A percentile compares a stretch with the other conserved stretches of the same genome.
These are phyloP conservation scores for Oophaga pumilio DNA, from an alignment of 2,113 vertebrate genomes.

Conservation along the genomic window DNA sequence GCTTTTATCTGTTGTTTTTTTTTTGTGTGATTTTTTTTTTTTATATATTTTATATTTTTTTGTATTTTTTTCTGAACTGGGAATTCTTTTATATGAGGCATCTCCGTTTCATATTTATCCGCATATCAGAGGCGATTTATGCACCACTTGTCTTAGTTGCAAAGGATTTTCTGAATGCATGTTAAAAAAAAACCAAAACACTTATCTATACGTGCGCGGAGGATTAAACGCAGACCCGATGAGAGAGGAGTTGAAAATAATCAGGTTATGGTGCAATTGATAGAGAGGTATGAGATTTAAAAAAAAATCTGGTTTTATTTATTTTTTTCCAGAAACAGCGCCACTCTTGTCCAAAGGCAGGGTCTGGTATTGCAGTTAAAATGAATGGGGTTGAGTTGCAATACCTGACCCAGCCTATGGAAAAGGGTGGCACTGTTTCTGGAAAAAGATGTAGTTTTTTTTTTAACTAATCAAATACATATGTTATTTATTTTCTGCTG, in stretches of 20 bases:
- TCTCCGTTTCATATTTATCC: neutral
- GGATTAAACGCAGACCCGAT: too few relatives aligned
- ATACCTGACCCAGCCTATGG: too few relatives aligned
- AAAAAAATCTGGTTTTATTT: neutral
- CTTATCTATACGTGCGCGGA: too few relatives aligned
- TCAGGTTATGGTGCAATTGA: neutral
- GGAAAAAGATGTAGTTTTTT: too few relatives aligned
- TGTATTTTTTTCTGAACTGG: neutral
- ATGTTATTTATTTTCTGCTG: too few relatives aligned
- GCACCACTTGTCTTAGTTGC: neutral
- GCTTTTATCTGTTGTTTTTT: conserved; percentile 17
- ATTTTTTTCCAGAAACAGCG: neutral
- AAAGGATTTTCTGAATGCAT: neutral
- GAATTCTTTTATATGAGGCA: neutral
- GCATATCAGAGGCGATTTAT: neutral
- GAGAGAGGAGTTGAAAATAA: neutral
- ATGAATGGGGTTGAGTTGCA: neutral
- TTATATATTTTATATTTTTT: neutral
- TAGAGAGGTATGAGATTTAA: neutral
- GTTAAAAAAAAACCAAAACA: too few relatives aligned
- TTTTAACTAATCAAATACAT: too few relatives aligned
- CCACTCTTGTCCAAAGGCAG: neutral
- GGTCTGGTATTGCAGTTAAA: neutral
- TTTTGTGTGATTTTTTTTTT: neutral
- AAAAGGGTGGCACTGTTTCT: too few relatives aligned